Conservation (phyloP, 2,113 vertebrate species). For the Ammodramus savannarum region DNA sequence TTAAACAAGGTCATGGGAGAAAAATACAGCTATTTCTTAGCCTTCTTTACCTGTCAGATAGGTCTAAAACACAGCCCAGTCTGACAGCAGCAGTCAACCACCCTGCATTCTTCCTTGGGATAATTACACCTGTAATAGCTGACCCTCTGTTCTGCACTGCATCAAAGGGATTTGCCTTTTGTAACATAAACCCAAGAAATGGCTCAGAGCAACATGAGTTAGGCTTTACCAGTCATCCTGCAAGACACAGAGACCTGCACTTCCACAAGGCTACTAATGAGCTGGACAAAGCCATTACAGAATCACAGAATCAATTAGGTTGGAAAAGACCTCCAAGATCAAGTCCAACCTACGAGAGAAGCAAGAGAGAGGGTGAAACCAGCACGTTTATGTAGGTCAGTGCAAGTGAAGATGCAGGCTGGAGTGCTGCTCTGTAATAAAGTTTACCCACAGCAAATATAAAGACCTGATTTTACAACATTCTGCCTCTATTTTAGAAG, state of each 20-base stretch:
- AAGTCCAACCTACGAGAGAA: not conserved
- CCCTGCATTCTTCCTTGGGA: not conserved
- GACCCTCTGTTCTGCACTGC: not conserved
- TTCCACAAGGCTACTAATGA: not conserved
- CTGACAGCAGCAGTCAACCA: not conserved
- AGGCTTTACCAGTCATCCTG: not conserved
- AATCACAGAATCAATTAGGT: not conserved
- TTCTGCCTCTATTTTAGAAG: not conserved
- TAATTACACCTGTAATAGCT: not conserved
- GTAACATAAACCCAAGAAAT: not conserved
- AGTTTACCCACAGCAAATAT: not conserved
- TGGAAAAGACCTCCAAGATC: not conserved
- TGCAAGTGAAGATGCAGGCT: not conserved
- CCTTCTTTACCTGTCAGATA: not conserved
- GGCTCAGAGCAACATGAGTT: not conserved
- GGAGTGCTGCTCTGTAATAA: not conserved
- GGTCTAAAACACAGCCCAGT: not conserved
- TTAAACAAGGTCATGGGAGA: not conserved
- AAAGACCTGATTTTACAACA: not conserved
- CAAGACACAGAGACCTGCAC: not conserved
- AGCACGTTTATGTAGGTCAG: accelerated
- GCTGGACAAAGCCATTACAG: not conserved
- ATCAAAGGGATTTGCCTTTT: not conserved
- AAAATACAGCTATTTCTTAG: not conserved
- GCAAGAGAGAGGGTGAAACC: not conserved